These are phyloP conservation scores for Rhizoglyphus robini DNA, from an alignment of 1,140 invertebrate species.

Conservation along the genomic window DNA sequence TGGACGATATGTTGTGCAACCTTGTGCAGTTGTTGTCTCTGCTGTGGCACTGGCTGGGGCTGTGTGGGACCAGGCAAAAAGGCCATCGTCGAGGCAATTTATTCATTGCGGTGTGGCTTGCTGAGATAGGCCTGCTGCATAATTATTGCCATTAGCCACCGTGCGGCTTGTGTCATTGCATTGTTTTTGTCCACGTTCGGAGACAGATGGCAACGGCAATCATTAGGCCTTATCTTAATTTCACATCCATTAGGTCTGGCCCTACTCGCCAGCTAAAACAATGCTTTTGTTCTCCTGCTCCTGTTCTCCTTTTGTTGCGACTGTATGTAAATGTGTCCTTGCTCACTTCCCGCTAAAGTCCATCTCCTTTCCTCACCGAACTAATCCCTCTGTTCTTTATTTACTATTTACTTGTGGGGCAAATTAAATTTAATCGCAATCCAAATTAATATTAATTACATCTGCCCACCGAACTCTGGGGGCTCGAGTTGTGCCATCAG, in stretches of 20 bases:
- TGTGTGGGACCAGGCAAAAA: too few relatives aligned
- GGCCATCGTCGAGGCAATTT: not conserved
- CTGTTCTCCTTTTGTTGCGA: too few relatives aligned
- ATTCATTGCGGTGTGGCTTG: not conserved
- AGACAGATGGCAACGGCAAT: not conserved
- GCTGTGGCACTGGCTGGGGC: too few relatives aligned
- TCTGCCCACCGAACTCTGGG: too few relatives aligned
- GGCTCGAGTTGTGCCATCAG: not conserved
- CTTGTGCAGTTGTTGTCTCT: too few relatives aligned
- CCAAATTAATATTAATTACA: slow-evolving; percentile 12
- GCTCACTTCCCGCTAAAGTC: not conserved
- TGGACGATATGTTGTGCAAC: too few relatives aligned
- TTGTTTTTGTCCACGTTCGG: not conserved
- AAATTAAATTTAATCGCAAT: slow-evolving; percentile 9
- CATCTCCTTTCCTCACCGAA: not conserved
- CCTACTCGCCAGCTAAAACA: not conserved
- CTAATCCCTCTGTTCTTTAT: not conserved
- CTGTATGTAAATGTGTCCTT: not conserved
- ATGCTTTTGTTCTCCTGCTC: not conserved
- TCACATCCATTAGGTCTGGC: not conserved
- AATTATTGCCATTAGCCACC: not conserved
- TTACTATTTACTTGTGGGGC: not conserved
- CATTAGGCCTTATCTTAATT: slow-evolving; percentile 9
- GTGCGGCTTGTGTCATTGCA: not conserved
- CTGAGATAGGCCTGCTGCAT: not conserved